Evolutionary conservation across 2,113 vertebrate genomes (phyloP), one percentile per base, ranked within the genome.

Genomic region (Galbula dea): DNA sequence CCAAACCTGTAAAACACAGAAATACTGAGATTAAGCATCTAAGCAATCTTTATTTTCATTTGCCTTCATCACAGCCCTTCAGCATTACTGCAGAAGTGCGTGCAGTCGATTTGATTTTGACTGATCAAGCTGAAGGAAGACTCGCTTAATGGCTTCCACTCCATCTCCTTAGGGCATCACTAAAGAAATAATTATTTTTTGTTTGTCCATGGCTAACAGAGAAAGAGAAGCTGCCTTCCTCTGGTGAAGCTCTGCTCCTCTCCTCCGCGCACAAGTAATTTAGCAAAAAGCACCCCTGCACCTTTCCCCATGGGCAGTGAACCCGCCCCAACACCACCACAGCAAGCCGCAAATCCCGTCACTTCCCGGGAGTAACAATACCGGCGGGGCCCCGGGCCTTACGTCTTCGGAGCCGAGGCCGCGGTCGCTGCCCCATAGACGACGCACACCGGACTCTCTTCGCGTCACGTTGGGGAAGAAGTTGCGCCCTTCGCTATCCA

Each of bases 321-420:
- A 24, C 15, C 3, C 30, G 4, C 72, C 62, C 3, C 91, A 22
- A 71, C 36, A 9, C 57, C 62, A 4, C 49, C 4, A 1, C 49
- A 7, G 12, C n/a, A 6, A 13, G 12, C 57, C 62, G 4, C 27
- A 26, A 17, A 8, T 36, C 41, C 7, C 12, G 3, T 3, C 26
- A 3, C 2, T 10, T 4, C n/a, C 19, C 5, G 24, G 45, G 8
- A 22, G 17, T 0, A 19, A 20, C 39, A 9, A 27, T 7, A 37
- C 17, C 12, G 4, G 17, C 22, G 12, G 36, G 16, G n/a, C 4
- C 48, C 29, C 12, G 20, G n/a, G 41, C 58, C 66, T 3, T 16
- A 43, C 36, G 63, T 11, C 55, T 30, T 7, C 46, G 10, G 21
- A 16, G 36, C 51, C 8, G 15, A 10, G 54, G 36, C 54, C 23